Evolutionary conservation across 2,797 vertebrate genomes (phyloP).

Genomic region (Babyrousa celebensis): DNA sequence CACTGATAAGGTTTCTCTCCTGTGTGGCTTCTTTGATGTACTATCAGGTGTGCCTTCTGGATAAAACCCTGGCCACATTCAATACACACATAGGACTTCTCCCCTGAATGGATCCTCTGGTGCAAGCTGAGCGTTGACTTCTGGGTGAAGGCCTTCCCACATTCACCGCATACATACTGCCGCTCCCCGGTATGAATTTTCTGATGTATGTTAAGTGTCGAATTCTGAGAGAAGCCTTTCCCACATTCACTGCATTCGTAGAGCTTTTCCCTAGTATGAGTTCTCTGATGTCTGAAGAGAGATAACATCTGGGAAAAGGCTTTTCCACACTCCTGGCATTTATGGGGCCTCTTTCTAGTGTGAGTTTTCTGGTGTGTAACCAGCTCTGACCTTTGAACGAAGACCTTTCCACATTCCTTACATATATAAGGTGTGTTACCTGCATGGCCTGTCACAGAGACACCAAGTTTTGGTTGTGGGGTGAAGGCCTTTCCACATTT

Average conservation of each 20-base stretch:
- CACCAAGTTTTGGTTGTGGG: background rate
- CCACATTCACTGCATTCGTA: conserved; percentile 66
- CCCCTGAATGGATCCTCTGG: conserved; percentile 80
- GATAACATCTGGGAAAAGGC: conserved; percentile 83
- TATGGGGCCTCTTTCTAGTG: conserved; percentile 76
- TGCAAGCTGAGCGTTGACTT: conserved; percentile 82
- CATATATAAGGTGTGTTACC: conserved; percentile 43
- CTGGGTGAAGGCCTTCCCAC: conserved; percentile 83
- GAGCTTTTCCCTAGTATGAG: conserved; percentile 80
- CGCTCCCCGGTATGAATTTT: conserved; percentile 84
- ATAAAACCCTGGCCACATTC: conserved; percentile 82
- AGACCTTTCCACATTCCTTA: conserved; percentile 77
- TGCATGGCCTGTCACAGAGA: background rate
- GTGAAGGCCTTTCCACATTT: background rate
- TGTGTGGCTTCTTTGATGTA: conserved; percentile 82
- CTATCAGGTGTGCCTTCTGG: conserved; percentile 82
- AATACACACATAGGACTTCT: conserved; percentile 82
- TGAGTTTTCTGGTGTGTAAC: conserved; percentile 62
- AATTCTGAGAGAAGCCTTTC: conserved; percentile 77
- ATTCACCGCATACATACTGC: conserved; percentile 30
- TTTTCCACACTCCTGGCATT: conserved; percentile 86
- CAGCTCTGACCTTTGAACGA: conserved; percentile 49
- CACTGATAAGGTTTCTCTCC: conserved; percentile 83
- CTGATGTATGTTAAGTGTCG: conserved; percentile 80
- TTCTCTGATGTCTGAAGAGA: conserved; percentile 82